phyloP scores from a whole-genome alignment of 2,888 invertebrate species.

The Sipunculus nudus region DNA sequence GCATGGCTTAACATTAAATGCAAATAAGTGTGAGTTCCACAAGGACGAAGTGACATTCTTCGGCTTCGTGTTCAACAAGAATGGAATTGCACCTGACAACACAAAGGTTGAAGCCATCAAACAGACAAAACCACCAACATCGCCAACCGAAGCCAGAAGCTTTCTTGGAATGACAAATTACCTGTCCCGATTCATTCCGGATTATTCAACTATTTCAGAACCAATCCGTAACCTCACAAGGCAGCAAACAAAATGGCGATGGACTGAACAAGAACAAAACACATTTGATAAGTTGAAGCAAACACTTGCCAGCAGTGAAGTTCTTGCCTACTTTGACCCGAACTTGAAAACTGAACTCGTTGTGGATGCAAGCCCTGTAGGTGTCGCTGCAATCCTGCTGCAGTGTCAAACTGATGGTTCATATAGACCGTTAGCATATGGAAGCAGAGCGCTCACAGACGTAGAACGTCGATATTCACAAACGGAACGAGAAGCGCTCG shows the following conservation, averaged over 20 bases:
- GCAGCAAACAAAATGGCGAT: constrained; percentile 33
- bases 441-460: constrained; percentile 1
- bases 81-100: constrained; percentile 30
- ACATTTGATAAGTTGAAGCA: constrained; percentile 32
- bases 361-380: constrained; percentile 41
- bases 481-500: constrained; percentile 12
- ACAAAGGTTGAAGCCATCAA: constrained; percentile 38
- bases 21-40: constrained; percentile 21
- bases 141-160: constrained; percentile 35
- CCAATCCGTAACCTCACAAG: constrained; percentile 40
- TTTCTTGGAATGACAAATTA: constrained; percentile 44
- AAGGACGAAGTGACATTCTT: not conserved
- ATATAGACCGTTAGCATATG: not conserved
- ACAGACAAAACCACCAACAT: constrained; percentile 31
- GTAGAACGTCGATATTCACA: constrained; percentile 7
- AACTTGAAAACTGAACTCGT: constrained; percentile 25
- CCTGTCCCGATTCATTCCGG: constrained; percentile 40
- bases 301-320: not conserved
- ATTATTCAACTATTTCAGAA: constrained; percentile 35
- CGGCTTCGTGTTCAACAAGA: constrained; percentile 4
- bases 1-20: constrained; percentile 23
- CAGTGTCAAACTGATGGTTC: constrained; percentile 26
- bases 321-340: constrained; percentile 36
- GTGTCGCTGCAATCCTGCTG: constrained; percentile 38
- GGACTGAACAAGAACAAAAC: constrained; percentile 29